These are phyloP conservation scores for Eleginops maclovinus DNA, from an alignment of 2,113 vertebrate genomes.

Conservation along the genomic window DNA sequence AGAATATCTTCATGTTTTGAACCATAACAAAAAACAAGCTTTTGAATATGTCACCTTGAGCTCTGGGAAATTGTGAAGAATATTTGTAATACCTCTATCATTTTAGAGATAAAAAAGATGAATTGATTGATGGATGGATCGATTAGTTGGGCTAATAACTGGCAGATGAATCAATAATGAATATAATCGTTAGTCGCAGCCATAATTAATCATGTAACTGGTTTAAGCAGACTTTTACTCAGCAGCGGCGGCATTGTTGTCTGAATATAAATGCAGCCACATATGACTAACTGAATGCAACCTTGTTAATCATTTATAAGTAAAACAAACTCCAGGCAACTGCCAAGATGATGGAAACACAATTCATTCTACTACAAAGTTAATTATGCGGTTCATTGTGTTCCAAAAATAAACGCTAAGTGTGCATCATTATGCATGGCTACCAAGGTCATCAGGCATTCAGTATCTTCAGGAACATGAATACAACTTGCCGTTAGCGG, in stretches of 20 bases:
- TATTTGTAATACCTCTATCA: slow-evolving; percentile 25
- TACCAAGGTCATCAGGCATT: slow-evolving; percentile 73
- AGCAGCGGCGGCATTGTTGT: slow-evolving; percentile 42
- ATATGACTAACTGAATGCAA: slow-evolving; percentile 63
- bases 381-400: slow-evolving; percentile 73
- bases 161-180: slow-evolving; percentile 46
- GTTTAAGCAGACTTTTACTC: slow-evolving; percentile 29
- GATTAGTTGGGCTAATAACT: slow-evolving; percentile 36
- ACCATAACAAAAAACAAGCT: slow-evolving; percentile 15
- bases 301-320: slow-evolving; percentile 75
- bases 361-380: slow-evolving; percentile 72
- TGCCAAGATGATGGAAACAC: slow-evolving; percentile 65
- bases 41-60: slow-evolving; percentile 18
- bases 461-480: slow-evolving; percentile 53
- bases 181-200: slow-evolving; percentile 47
- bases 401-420: slow-evolving; percentile 71
- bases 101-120: slow-evolving; percentile 29
- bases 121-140: slow-evolving; percentile 29
- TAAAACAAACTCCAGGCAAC: slow-evolving; percentile 69
- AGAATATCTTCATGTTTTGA: neutral
- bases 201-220: slow-evolving; percentile 48
- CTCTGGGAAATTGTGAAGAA: slow-evolving; percentile 1
- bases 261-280: slow-evolving; percentile 53
- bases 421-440: slow-evolving; percentile 69
- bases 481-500: slow-evolving; percentile 40